Percentiles rank a stretch among this genome's conserved stretches.
Evolutionary conservation across 2,888 invertebrate genomes (phyloP).

Genomic region (Celastrina argiolus): DNA sequence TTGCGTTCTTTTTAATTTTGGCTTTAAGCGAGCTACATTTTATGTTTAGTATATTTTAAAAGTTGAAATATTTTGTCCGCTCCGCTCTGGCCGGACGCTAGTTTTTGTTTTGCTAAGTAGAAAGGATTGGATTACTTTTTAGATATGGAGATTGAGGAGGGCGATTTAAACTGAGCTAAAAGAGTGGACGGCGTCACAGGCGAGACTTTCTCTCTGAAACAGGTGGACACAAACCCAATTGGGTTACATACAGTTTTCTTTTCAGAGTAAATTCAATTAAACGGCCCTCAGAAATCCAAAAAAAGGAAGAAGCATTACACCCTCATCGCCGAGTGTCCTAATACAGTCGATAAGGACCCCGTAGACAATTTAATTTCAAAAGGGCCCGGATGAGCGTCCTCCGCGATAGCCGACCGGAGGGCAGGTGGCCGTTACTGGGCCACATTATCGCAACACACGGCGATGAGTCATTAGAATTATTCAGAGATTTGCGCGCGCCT

Average conservation of each 20-base stretch:
- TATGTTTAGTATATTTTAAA: conserved; percentile 8
- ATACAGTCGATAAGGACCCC: not conserved
- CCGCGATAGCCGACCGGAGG: not conserved
- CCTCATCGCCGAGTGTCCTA: not conserved
- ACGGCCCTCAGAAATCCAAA: not conserved
- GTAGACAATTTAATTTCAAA: not conserved
- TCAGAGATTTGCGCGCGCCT: conserved; percentile 65
- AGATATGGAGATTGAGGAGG: not conserved
- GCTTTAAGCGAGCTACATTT: conserved; percentile 13
- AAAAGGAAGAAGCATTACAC: not conserved
- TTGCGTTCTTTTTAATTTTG: conserved; percentile 32
- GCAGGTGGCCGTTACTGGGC: conserved; percentile 22
- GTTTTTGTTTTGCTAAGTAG: conserved; percentile 10
- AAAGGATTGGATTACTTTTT: not conserved
- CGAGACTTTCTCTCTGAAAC: no score
- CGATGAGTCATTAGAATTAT: conserved; percentile 67
- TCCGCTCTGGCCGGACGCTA: not conserved
- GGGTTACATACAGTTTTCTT: no score
- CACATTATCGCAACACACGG: conserved; percentile 21
- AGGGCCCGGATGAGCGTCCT: not conserved
- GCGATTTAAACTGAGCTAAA: not conserved
- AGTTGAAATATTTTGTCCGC: not conserved
- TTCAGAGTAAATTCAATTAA: not conserved
- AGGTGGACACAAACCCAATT: not conserved
- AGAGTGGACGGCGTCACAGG: no score